These are phyloP conservation scores for Pimpla rufipes DNA, from an alignment of 2,888 invertebrate genomes.

Conservation along the genomic window DNA sequence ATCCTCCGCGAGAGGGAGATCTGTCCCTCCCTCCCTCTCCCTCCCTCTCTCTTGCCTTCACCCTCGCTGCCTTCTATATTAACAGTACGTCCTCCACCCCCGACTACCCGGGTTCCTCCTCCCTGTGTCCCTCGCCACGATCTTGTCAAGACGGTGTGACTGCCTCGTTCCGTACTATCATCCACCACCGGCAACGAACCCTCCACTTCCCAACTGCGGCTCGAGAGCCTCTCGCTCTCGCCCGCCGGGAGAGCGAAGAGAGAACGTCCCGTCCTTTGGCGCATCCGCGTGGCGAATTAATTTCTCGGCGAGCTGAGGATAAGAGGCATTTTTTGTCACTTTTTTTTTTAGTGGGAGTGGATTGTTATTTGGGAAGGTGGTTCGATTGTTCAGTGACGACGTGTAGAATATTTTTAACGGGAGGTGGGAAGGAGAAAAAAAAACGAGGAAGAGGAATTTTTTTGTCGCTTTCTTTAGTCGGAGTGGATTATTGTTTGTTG, in stretches of 20 bases:
- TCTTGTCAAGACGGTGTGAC: constrained; percentile 57
- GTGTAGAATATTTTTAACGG: too few relatives aligned
- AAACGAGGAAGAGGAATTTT: too few relatives aligned
- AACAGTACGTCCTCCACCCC: constrained; percentile 75
- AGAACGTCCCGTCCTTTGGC: neutral
- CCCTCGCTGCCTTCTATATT: constrained; percentile 78
- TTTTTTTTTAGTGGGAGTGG: neutral
- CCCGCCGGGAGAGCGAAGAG: too few relatives aligned
- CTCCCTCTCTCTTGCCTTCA: too few relatives aligned
- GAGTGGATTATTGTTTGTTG: too few relatives aligned
- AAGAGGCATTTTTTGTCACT: neutral
- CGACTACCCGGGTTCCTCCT: constrained; percentile 64
- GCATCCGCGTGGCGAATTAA: neutral
- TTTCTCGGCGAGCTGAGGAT: too few relatives aligned
- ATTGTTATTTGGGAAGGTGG: neutral
- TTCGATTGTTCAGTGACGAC: too few relatives aligned
- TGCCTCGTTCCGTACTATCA: constrained; percentile 24
- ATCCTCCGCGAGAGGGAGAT: constrained; percentile 73
- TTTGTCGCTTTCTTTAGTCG: too few relatives aligned
- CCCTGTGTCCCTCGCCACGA: constrained; percentile 55
- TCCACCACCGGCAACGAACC: constrained; percentile 31
- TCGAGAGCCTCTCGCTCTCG: neutral
- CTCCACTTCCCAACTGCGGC: constrained; percentile 5
- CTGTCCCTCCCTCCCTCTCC: too few relatives aligned
- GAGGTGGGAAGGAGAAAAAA: too few relatives aligned